Evolutionary conservation across 2,797 vertebrate species (phyloP), one percentile per base, ranked within the genome.

Genomic region (Sebastes diaconus): DNA sequence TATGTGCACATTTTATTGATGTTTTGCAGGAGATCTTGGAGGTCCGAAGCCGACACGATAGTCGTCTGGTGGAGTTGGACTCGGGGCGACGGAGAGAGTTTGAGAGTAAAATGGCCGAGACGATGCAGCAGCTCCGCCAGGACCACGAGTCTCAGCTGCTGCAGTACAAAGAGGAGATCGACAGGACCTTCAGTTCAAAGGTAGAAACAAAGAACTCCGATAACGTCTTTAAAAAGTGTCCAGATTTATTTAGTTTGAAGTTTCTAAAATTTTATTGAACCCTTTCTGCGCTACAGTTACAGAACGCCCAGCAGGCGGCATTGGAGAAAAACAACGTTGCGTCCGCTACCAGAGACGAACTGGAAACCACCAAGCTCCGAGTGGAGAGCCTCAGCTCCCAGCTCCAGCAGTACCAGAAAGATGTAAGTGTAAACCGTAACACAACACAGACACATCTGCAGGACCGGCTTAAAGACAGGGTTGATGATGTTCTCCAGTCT

Each of bases 111-210:
- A 76, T 98, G 27, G 54, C 89, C 0, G 93, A 96, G 8, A 80
- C 86, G 10, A 94, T 98, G 88, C 95, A 96, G 68, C 92, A 92
- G 8, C 95, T 97, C 14, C 92, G 97, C 14, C 86, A 89, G 60
- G 95, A 97, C 11, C 95, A 97, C 0, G 95, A 96, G 68, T 66
- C 79, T 58, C 96, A 97, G 79, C 92, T 98, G 85, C 88, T 85
- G 66, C 95, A 94, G 42, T 98, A 97, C 90, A 97, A 95, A 84
- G 95, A 95, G 0, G 95, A 97, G 20, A 82, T 97, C 75, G 95
- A 97, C 27, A 88, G 59, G 79, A 96, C 91, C 6, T 97, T 95
- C 70, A 68, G 8, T 42, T 93, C 94, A 6, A 97, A 96, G 95
- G 97, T 97, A 46, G 16, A 16, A 16, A 27, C 61, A 10, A 6